These are phyloP conservation scores for Thamnophis sirtalis DNA, from an alignment of 2,113 vertebrate genomes.

Conservation along the genomic window DNA sequence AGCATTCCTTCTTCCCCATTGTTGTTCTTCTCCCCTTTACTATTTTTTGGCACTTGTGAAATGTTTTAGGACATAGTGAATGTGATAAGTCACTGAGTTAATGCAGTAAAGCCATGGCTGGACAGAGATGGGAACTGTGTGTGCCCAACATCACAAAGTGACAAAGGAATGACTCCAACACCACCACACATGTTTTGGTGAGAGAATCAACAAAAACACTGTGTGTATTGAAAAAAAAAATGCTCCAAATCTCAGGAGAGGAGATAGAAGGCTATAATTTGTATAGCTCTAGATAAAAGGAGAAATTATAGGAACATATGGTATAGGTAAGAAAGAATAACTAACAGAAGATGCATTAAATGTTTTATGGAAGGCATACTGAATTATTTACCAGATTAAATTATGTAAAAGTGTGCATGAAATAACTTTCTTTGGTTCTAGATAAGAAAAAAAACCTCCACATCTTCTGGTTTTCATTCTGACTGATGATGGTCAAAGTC, in stretches of 20 bases:
- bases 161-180: conserved; percentile 9
- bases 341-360: background rate
- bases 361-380: background rate
- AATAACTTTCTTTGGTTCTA: background rate
- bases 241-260: background rate
- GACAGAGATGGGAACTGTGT: background rate
- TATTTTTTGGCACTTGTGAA: background rate
- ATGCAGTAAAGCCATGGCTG: background rate
- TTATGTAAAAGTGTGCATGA: background rate
- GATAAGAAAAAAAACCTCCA: background rate
- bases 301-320: background rate
- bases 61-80: conserved; percentile 4
- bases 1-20: background rate
- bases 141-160: background rate
- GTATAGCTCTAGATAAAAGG: background rate
- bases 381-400: background rate
- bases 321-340: background rate
- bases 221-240: background rate
- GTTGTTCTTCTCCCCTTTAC: background rate
- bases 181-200: conserved; percentile 2
- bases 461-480: background rate
- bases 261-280: background rate
- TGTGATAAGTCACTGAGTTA: conserved; percentile 15
- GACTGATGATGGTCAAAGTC: background rate
- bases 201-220: background rate